Base-by-base conservation (phyloP, 2,797 vertebrate genomes). In the Galago senegalensis region DNA sequence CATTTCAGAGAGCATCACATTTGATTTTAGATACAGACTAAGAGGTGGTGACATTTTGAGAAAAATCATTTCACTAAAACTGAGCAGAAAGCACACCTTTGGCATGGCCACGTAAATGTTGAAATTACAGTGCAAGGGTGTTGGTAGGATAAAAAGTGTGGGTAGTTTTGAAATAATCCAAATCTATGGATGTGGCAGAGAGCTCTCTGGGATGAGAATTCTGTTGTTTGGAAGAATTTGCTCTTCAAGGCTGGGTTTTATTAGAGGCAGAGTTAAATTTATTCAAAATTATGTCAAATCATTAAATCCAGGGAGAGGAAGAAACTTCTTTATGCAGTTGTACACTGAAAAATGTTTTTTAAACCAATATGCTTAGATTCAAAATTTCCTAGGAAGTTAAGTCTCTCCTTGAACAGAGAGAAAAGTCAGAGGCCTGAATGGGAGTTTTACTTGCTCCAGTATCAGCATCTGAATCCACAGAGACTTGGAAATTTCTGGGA, bases 381-480 rank as follows among this genome's bases (percentile, higher is more conserved):
- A 53, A 25, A 72, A 16, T 70, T 92, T 69, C 70, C 53, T 70
- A 63, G 87, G 43, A 83, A 88, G 40, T 61, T 65, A 91, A 60
- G 8, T 69, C 61, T 61, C 82, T 56, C 40, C 20, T 86, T 61
- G n/a, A 40, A 60, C 2, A 82, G 8, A 61, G 17, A 61, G 17
- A 49, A 81, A 88, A 27, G 43, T 75, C 46, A 89, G n/a, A 29
- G 37, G 31, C 60, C n/a, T 29, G 27, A 14, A 31, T 43, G 40
- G 70, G 23, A 79, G 49, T 87, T 89, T 94, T 94, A 10, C 11
- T 94, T 93, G 21, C 3, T 84, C 37, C 69, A 11, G 81, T 23
- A 85, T 76, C 12, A 91, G 82, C 60, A 21, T 14, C 7, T 79
- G 69, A 79, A 43, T 89, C 72, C 82, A 60, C 37, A 67, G 40